A percentile compares a stretch with the other conserved stretches of the same genome.
Evolutionary conservation across 30 jellyfish, hydroid and myxozoan genomes (phyloP).

Genomic region (Catostylus mosaicus): DNA sequence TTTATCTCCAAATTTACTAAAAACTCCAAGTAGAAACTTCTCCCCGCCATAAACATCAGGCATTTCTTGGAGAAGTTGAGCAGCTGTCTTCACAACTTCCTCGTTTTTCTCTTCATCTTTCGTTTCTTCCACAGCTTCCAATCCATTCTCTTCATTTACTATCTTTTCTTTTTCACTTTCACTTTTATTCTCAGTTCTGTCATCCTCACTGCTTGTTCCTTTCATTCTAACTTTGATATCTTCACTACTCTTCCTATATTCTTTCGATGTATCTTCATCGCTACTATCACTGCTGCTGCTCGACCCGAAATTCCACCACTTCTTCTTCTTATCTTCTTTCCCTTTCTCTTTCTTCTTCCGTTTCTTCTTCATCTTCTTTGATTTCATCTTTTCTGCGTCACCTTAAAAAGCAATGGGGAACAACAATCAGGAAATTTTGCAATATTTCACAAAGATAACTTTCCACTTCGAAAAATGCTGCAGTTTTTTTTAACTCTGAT

Average conservation of each 20-base stretch:
- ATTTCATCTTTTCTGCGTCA: background rate
- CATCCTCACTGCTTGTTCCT: slow-evolving; percentile 66
- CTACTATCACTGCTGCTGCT: slow-evolving; percentile 46
- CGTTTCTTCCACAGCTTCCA: slow-evolving; percentile 10
- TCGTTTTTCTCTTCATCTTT: slow-evolving; percentile 1
- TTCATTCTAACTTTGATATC: slow-evolving; percentile 50
- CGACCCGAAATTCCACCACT: slow-evolving; percentile 59
- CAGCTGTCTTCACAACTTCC: slow-evolving; percentile 1
- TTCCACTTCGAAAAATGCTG: no score
- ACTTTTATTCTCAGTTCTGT: background rate
- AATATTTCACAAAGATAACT: no score
- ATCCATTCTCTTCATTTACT: background rate
- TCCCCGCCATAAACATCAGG: slow-evolving; percentile 68
- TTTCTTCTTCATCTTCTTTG: slow-evolving; percentile 21
- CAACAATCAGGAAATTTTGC: no score
- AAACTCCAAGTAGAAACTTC: slow-evolving; percentile 33
- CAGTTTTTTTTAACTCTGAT: no score
- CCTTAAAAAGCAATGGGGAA: no score
- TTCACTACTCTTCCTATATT: slow-evolving; percentile 23
- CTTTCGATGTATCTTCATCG: slow-evolving; percentile 15
- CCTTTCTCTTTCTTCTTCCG: slow-evolving; percentile 1
- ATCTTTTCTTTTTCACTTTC: background rate
- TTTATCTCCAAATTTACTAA: slow-evolving; percentile 37
- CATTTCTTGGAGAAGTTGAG: slow-evolving; percentile 28
- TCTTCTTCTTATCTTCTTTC: slow-evolving; percentile 42